phyloP scores from a whole-genome alignment of 2,888 invertebrate genomes.

The Megalurothrips usitatus region DNA sequence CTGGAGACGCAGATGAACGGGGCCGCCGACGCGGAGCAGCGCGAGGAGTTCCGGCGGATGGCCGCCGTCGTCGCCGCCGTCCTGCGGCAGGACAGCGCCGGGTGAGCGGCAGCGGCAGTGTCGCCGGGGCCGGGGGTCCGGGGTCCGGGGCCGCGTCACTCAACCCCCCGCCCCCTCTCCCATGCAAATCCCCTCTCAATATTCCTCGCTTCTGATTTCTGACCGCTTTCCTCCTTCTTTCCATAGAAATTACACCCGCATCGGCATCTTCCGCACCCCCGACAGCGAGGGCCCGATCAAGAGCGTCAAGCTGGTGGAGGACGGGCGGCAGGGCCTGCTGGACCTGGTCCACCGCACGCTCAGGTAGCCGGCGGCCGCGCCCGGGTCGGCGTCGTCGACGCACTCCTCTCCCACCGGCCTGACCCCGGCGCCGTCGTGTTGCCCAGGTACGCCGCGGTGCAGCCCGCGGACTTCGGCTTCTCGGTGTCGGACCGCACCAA shows the following conservation, averaged over 20 bases:
- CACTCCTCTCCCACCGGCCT: no score
- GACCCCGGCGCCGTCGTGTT: no score
- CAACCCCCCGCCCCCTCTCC: not conserved
- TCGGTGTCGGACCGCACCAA: slow-evolving; percentile 9
- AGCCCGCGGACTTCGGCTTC: not conserved
- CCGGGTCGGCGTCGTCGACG: no score
- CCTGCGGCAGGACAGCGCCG: no score
- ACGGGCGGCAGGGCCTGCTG: not conserved
- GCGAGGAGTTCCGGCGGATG: not conserved
- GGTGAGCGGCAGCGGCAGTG: no score
- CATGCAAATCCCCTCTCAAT: not conserved
- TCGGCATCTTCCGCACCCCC: not conserved
- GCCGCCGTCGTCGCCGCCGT: no score
- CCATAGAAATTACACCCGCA: not conserved
- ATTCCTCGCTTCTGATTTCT: not conserved
- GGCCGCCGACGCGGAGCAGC: not conserved
- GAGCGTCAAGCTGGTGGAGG: not conserved
- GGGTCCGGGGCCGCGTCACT: not conserved
- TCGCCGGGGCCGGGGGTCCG: not conserved
- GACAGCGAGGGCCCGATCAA: not conserved
- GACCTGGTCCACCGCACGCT: not conserved
- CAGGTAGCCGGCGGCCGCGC: not conserved
- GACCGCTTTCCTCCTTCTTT: not conserved
- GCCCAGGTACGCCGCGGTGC: not conserved
- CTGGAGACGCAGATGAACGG: not conserved